Conservation (phyloP, 2,113 vertebrate genomes). For the Alectura lathami region DNA sequence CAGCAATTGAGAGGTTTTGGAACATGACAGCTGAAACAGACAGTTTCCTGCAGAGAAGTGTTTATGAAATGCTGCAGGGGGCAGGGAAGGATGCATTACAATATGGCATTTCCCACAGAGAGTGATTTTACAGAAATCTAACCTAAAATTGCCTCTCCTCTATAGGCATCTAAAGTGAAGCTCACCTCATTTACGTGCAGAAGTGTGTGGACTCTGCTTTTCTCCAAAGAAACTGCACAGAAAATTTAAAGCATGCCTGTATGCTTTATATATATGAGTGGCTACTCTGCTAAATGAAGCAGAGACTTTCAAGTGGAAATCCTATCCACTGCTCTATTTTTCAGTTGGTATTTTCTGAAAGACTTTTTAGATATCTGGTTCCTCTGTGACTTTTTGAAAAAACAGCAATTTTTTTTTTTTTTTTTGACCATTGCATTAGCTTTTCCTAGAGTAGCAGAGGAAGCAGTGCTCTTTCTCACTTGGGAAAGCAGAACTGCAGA, state of each 20-base stretch:
- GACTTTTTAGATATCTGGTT: neutral
- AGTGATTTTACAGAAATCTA: conserved; percentile 14
- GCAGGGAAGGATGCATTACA: conserved; percentile 19
- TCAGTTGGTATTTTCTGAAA: neutral
- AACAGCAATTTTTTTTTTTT: too few species aligned
- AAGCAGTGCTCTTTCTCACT: neutral
- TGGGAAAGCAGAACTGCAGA: neutral
- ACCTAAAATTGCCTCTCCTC: neutral
- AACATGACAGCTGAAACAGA: neutral
- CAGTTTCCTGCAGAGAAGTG: conserved; percentile 27
- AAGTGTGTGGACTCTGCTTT: neutral
- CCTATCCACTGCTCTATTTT: neutral
- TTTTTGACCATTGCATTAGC: neutral
- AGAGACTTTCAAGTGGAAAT: neutral
- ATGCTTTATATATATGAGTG: neutral
- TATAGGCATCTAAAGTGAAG: neutral
- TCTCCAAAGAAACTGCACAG: neutral
- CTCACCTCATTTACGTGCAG: neutral
- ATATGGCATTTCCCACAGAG: conserved; percentile 40
- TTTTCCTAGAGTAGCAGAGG: neutral
- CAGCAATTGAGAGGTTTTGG: neutral
- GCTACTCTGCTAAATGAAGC: neutral
- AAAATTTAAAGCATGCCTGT: neutral
- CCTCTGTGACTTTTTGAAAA: neutral
- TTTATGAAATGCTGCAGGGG: conserved; percentile 51